phyloP scores from a whole-genome alignment of 2,888 invertebrate species.

The Lissocephala sabroskyi region DNA sequence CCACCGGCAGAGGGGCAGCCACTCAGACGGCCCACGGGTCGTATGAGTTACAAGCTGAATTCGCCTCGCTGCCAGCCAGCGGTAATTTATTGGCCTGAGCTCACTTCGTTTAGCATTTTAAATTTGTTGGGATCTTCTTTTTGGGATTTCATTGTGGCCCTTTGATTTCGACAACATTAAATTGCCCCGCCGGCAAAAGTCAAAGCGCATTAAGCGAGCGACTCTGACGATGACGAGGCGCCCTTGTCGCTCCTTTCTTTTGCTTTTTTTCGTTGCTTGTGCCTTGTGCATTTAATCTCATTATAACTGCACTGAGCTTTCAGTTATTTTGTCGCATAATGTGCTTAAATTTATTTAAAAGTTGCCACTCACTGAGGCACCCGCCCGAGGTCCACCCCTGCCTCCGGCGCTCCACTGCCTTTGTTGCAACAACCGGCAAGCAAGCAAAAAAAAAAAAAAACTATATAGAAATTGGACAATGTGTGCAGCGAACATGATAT shows the following conservation, averaged over 20 bases:
- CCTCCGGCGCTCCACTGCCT: slow-evolving; percentile 11
- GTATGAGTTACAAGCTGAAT: slow-evolving; percentile 26
- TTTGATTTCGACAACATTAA: too few species aligned
- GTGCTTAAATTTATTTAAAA: slow-evolving; percentile 55
- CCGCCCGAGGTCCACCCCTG: slow-evolving; percentile 4
- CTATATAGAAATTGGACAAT: slow-evolving; percentile 34
- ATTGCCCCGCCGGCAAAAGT: too few species aligned
- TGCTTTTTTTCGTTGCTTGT: slow-evolving; percentile 9
- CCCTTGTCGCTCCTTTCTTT: slow-evolving; percentile 2
- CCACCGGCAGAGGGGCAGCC: slow-evolving; percentile 22
- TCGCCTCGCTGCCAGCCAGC: background rate
- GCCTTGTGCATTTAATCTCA: slow-evolving; percentile 24
- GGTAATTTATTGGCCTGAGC: background rate
- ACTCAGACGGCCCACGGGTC: slow-evolving; percentile 13
- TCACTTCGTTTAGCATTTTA: background rate
- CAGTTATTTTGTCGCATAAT: slow-evolving; percentile 35
- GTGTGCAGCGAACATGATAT: slow-evolving; percentile 45
- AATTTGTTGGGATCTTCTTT: too few species aligned
- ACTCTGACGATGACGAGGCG: too few species aligned
- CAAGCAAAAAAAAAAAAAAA: background rate
- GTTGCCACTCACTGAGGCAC: slow-evolving; percentile 25
- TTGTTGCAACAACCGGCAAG: slow-evolving; percentile 9
- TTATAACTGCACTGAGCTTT: slow-evolving; percentile 10
- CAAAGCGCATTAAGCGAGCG: too few species aligned
- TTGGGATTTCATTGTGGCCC: too few species aligned